These are phyloP conservation scores for Cydia splendana DNA, from an alignment of 1,140 invertebrate species.

Conservation along the genomic window DNA sequence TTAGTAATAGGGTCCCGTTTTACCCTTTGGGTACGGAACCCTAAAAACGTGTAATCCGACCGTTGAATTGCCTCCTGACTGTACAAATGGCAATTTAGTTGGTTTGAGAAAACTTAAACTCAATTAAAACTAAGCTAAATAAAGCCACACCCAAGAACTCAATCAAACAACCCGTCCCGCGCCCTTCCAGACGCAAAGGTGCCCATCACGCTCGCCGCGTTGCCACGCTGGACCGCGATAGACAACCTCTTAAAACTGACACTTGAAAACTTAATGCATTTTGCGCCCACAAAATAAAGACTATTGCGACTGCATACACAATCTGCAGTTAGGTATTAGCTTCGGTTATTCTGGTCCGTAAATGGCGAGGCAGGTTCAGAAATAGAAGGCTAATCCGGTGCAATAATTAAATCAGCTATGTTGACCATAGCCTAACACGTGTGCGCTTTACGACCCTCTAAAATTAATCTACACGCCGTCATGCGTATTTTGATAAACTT, in stretches of 20 bases:
- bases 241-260: no score
- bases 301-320: background rate
- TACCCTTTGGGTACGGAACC: no score
- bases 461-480: constrained; percentile 37
- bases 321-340: constrained; percentile 25
- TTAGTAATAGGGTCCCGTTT: no score
- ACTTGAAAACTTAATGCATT: background rate
- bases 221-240: no score
- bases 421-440: constrained; percentile 50
- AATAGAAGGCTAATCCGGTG: constrained; percentile 54
- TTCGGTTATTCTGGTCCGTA: constrained; percentile 44
- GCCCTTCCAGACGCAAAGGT: no score
- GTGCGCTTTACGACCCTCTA: constrained; percentile 37
- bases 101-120: constrained; percentile 41
- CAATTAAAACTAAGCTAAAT: no score
- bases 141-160: no score
- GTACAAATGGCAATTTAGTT: constrained; percentile 44
- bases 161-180: no score
- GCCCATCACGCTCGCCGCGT: no score
- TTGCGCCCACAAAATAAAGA: background rate
- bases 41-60: constrained; percentile 35
- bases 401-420: constrained; percentile 71
- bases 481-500: constrained; percentile 7
- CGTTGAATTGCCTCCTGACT: constrained; percentile 37
- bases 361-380: constrained; percentile 53